Evolutionary conservation across 2,797 vertebrate species (phyloP).

Genomic region (Poeciliopsis turneri): DNA sequence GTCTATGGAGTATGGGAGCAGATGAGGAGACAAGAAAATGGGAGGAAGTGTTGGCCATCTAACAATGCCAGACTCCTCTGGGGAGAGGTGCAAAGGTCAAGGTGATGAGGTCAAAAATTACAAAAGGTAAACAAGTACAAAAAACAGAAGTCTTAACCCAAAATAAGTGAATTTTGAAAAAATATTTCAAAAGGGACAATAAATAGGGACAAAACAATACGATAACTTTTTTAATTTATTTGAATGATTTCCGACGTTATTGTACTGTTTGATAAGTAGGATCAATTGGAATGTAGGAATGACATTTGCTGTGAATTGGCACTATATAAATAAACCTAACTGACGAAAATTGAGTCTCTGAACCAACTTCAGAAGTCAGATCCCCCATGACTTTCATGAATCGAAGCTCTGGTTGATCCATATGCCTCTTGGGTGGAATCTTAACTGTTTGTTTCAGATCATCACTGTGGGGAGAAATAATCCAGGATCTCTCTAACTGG

Average conservation of each 20-base stretch:
- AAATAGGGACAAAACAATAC: too few relatives aligned
- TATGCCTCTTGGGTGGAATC: background rate
- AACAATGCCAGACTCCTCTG: constrained; percentile 53
- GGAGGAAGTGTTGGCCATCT: constrained; percentile 63
- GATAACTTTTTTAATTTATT: too few relatives aligned
- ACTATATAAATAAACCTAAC: background rate
- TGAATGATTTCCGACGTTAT: too few relatives aligned
- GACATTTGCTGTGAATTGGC: too few relatives aligned
- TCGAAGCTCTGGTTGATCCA: background rate
- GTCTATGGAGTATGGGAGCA: constrained; percentile 61
- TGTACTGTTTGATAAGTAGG: too few relatives aligned
- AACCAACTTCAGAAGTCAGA: background rate
- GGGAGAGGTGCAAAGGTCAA: constrained; percentile 23
- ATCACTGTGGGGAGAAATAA: background rate
- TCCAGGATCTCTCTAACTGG: too few relatives aligned
- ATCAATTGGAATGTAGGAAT: too few relatives aligned
- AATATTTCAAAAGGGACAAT: background rate
- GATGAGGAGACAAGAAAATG: constrained; percentile 61
- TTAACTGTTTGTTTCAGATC: background rate
- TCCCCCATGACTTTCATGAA: background rate
- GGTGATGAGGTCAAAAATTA: constrained; percentile 44
- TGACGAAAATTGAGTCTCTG: background rate
- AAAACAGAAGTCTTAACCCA: background rate
- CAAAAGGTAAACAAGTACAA: constrained; percentile 11
- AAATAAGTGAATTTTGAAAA: background rate